Evolutionary conservation across 2,888 invertebrate genomes (phyloP).

Genomic region (Sepiola atlantica): DNA sequence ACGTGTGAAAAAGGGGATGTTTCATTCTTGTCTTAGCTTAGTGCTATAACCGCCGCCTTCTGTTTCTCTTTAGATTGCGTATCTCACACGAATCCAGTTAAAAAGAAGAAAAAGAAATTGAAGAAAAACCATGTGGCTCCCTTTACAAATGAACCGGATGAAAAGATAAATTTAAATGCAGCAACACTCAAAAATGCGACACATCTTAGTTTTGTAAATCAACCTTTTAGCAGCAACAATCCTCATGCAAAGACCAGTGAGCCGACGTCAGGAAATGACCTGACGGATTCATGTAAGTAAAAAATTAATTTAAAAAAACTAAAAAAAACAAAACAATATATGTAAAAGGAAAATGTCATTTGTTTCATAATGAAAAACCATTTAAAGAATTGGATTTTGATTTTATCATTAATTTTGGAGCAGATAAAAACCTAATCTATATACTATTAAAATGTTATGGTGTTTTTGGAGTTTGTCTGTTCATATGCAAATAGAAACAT

Average conservation of each 20-base stretch:
- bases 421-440: not conserved
- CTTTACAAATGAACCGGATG: not conserved
- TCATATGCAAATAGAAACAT: too few species aligned
- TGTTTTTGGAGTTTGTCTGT: too few species aligned
- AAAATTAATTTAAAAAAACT: not conserved
- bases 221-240: not conserved
- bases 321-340: too few species aligned
- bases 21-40: too few species aligned
- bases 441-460: too few species aligned
- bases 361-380: not conserved
- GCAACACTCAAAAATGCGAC: not conserved
- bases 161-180: not conserved
- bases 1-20: too few species aligned
- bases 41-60: not conserved
- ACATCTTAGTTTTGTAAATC: not conserved
- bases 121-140: slow-evolving; percentile 8
- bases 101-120: slow-evolving; percentile 8
- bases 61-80: not conserved
- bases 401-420: not conserved
- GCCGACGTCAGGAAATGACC: not conserved
- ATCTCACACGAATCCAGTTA: not conserved
- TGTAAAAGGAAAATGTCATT: too few species aligned
- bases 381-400: not conserved
- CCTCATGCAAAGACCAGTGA: not conserved
- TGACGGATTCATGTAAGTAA: not conserved